Percentiles rank a stretch among this genome's conserved stretches.
Conservation (phyloP, 2,113 vertebrate species). For the Chloropsis cyanopogon region DNA sequence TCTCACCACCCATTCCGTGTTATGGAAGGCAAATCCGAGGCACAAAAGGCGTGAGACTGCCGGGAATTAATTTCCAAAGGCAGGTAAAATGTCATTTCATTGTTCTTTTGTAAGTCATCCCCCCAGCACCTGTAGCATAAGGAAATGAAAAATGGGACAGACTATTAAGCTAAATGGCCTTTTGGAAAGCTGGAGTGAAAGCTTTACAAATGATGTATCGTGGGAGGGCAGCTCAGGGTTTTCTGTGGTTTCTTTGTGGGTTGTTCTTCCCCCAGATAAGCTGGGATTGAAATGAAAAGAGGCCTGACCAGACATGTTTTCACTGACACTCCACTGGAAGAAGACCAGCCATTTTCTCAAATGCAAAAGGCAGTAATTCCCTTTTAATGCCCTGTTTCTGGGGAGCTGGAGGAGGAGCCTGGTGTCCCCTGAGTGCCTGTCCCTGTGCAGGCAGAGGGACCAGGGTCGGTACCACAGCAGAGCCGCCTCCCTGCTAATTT, state of each 20-base stretch:
- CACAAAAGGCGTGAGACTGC: neutral
- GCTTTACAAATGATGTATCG: neutral
- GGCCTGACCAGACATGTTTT: neutral
- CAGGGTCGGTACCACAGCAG: neutral
- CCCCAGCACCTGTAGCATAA: neutral
- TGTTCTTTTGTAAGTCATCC: slow-evolving; percentile 16
- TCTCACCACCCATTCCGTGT: neutral
- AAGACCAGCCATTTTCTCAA: neutral
- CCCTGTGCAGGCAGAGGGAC: neutral
- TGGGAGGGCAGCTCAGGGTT: neutral
- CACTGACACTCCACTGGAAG: neutral
- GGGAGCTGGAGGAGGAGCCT: neutral
- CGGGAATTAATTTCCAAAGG: neutral
- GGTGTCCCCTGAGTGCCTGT: neutral
- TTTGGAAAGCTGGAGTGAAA: slow-evolving; percentile 5
- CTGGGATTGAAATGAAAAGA: neutral
- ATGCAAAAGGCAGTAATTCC: neutral
- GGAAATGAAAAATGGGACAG: slow-evolving; percentile 22
- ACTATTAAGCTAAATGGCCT: slow-evolving; percentile 6
- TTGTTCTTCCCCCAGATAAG: neutral
- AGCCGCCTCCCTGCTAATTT: neutral
- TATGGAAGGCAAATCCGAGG: neutral
- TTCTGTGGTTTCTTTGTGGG: neutral
- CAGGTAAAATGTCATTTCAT: slow-evolving; percentile 5
- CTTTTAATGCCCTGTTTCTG: neutral